phyloP scores from a whole-genome alignment of 2,113 vertebrate genomes.

The Nasalis larvatus region DNA sequence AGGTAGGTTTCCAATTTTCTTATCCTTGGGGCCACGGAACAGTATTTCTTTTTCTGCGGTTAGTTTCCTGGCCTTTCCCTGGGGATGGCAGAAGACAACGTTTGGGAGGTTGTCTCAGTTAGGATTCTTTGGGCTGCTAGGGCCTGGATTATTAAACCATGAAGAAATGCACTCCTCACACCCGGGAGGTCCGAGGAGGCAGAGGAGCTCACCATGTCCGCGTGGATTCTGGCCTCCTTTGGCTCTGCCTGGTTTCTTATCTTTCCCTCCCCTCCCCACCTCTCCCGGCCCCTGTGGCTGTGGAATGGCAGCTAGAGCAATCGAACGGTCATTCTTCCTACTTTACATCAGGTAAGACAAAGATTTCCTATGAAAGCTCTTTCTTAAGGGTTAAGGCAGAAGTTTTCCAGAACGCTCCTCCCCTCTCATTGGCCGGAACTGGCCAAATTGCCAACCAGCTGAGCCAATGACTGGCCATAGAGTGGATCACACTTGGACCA shows the following conservation, averaged over 20 bases:
- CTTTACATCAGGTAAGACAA: not conserved
- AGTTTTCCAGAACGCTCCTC: not conserved
- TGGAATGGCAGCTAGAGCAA: not conserved
- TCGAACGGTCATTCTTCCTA: not conserved
- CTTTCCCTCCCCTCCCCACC: not conserved
- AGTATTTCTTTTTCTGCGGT: not conserved
- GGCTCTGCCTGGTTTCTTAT: not conserved
- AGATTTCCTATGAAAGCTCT: not conserved
- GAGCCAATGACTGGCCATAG: not conserved
- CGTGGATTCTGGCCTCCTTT: not conserved
- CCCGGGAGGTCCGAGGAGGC: no score
- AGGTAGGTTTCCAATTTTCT: not conserved
- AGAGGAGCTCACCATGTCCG: not conserved
- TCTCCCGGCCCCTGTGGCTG: accelerated
- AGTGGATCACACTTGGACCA: not conserved
- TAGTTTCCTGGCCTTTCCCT: not conserved
- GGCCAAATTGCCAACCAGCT: not conserved
- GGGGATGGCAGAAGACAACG: not conserved
- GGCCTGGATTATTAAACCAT: not conserved
- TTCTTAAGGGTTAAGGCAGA: not conserved
- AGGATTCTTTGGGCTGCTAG: not conserved
- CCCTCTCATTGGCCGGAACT: not conserved
- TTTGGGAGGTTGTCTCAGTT: not conserved
- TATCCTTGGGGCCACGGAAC: no score
- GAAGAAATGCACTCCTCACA: not conserved